Evolutionary conservation across 2,113 vertebrate genomes (phyloP).

Genomic region (Burhinus oedicnemus): DNA sequence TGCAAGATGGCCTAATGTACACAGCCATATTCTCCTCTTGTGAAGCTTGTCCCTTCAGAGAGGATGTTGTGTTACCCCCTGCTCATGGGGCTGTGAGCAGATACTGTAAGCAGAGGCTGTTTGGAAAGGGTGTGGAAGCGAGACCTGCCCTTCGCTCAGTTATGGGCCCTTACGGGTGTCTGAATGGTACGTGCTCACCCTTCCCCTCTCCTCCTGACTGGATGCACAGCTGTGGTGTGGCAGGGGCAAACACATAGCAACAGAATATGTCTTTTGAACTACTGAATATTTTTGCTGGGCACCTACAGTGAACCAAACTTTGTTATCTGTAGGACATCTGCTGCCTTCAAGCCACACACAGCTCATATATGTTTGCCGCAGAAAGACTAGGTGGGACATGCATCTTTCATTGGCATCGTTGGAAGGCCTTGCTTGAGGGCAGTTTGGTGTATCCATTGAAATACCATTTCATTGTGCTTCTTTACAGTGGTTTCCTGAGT

Average conservation of each 20-base stretch:
- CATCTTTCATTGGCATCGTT: background rate
- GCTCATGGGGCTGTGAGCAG: background rate
- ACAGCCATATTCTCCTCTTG: background rate
- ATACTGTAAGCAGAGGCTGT: background rate
- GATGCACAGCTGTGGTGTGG: background rate
- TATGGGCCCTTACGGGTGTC: rapidly evolving
- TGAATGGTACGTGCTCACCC: background rate
- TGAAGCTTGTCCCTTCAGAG: background rate
- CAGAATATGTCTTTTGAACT: background rate
- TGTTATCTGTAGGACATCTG: background rate
- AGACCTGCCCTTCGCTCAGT: background rate
- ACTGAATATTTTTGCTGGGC: background rate
- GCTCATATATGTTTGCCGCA: background rate
- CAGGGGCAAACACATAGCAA: background rate
- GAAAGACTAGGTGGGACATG: background rate
- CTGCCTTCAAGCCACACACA: background rate
- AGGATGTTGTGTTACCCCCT: background rate
- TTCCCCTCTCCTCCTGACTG: background rate
- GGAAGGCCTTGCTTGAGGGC: background rate
- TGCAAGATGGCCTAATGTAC: background rate
- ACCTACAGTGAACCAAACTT: background rate
- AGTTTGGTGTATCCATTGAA: background rate
- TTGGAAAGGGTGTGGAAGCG: background rate
- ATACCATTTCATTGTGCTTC: background rate
- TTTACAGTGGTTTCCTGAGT: background rate